Conservation (phyloP, 2,113 vertebrate species). For the Suricata suricatta region DNA sequence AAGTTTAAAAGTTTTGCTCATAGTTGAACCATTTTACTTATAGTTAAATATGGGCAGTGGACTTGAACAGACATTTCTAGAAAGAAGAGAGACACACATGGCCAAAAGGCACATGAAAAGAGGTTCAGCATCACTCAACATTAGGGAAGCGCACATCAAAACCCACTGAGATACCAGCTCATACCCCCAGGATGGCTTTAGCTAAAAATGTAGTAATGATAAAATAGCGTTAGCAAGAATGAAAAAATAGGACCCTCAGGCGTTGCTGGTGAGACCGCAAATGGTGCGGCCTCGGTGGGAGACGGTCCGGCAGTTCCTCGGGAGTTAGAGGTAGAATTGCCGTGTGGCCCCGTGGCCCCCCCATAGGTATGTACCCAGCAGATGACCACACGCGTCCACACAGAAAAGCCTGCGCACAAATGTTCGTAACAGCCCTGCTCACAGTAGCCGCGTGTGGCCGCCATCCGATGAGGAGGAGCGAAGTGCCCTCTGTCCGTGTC, state of each 20-base stretch:
- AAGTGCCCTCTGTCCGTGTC: rapidly evolving
- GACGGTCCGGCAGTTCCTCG: not conserved
- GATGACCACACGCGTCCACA: not conserved
- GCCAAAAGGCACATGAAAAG: not conserved
- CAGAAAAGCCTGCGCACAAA: not conserved
- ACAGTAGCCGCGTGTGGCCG: not conserved
- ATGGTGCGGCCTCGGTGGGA: not conserved
- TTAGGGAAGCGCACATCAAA: not conserved
- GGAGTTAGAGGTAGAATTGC: not conserved
- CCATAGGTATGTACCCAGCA: not conserved
- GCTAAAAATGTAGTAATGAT: not conserved
- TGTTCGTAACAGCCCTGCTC: not conserved
- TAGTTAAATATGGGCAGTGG: not conserved
- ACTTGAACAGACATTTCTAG: not conserved
- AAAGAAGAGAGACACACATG: not conserved
- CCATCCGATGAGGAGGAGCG: not conserved
- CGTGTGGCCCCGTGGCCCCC: rapidly evolving
- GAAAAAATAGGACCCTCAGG: not conserved
- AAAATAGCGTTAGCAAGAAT: not conserved
- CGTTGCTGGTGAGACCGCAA: not conserved
- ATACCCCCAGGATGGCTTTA: not conserved
- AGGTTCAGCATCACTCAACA: rapidly evolving
- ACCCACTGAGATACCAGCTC: not conserved
- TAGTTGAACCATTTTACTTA: too few species aligned
- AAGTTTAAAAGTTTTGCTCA: too few species aligned